phyloP scores from a whole-genome alignment of 2,113 vertebrate species.

The Drymodes brunneopygia region DNA sequence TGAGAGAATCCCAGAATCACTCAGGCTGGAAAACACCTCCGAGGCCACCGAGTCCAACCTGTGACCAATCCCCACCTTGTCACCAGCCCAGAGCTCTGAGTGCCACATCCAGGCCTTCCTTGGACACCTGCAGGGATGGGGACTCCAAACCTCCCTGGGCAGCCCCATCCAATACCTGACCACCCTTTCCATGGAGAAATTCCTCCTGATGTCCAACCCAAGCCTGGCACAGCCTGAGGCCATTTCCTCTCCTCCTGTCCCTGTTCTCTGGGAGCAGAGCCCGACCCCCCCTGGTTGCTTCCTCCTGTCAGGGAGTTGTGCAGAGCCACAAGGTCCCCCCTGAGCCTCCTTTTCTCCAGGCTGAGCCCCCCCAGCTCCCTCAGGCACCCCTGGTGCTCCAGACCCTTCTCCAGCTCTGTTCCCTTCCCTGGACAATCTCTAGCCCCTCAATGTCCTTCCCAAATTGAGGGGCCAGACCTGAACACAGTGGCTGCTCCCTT shows the following conservation, averaged over 20 bases:
- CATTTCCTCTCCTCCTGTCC: accelerated
- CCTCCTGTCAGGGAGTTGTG: background rate
- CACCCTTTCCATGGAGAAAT: accelerated
- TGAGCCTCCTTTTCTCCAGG: background rate
- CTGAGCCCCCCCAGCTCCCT: background rate
- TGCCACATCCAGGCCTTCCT: accelerated
- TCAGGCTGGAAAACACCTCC: background rate
- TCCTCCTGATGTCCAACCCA: accelerated
- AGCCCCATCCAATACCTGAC: accelerated
- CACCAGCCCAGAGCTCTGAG: background rate
- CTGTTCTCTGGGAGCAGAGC: background rate
- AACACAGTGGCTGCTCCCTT: background rate
- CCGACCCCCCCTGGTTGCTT: accelerated
- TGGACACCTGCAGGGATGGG: background rate
- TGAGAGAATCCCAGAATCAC: too few species aligned
- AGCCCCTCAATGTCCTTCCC: background rate
- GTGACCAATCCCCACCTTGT: accelerated
- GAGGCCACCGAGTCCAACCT: accelerated
- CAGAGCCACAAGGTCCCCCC: background rate
- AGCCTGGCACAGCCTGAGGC: accelerated
- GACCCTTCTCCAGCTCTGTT: accelerated
- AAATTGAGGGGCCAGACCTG: background rate
- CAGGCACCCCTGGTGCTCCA: accelerated
- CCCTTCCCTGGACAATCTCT: accelerated
- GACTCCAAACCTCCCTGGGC: background rate